phyloP scores from a whole-genome alignment of 2,797 vertebrate species.

The Avahi laniger region DNA sequence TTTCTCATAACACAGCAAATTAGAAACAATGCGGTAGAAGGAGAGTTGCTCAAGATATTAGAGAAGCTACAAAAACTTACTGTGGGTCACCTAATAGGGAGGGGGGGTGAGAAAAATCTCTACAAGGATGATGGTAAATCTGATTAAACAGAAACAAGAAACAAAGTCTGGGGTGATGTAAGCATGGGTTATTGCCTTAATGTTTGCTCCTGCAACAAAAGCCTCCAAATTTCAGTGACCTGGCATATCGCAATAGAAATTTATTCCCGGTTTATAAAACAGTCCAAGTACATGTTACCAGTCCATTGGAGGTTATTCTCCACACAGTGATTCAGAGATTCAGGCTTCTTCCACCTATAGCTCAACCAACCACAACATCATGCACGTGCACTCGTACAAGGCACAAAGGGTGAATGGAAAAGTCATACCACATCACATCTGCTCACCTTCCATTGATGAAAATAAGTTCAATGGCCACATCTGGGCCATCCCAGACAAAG shows the following conservation, averaged over 20 bases:
- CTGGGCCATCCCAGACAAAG: background rate
- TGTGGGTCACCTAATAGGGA: background rate
- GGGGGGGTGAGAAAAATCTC: background rate
- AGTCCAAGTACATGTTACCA: background rate
- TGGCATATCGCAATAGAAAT: background rate
- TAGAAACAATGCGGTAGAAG: background rate
- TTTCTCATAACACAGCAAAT: background rate
- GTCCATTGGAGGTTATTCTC: background rate
- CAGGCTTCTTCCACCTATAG: background rate
- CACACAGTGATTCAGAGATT: background rate
- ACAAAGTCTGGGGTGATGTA: background rate
- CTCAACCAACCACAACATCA: background rate
- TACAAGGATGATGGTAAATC: background rate
- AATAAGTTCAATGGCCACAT: background rate
- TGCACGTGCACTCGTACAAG: background rate
- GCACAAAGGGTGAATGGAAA: background rate
- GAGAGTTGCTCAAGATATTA: background rate
- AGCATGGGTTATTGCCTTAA: background rate
- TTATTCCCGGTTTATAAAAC: background rate
- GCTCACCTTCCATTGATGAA: background rate
- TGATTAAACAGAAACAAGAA: background rate
- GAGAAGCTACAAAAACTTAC: background rate
- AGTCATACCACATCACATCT: background rate
- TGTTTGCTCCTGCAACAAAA: background rate
- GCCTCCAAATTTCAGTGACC: background rate